Evolutionary conservation across 1,140 invertebrate genomes (phyloP), one percentile per base, ranked within the genome.

Genomic region (Brachionus manjavacas): DNA sequence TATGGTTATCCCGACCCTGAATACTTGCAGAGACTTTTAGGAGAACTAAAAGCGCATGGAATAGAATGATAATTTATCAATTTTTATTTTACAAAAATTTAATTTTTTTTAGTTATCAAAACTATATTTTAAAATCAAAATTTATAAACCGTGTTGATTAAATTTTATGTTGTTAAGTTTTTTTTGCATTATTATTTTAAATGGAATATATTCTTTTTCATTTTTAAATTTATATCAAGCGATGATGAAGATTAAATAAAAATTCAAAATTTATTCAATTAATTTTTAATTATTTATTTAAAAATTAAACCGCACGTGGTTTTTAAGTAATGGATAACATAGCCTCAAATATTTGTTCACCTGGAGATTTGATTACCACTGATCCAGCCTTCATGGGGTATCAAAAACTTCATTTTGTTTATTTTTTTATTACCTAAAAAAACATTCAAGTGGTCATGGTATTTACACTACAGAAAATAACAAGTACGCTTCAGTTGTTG

Each of bases 401-500:
- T 0, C 12, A 14, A 35, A n/a, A 9, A 41, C 8, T 23, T 28
- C 11, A 35, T 16, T 39, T 31, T 20, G n/a, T 25, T 16, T 20
- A 31, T 25, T 16, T 68, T n/a, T 12, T n/a, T 68, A 6, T 16
- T 83, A 66, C 20, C 41, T n/a, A n/a, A 43, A 83, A 9, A 16
- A 43, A 12, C 11, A 23, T 43, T 79, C 11, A 25, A 84, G 96
- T 88, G 97, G 97, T 7, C 97, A 99, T 92, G 97, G 97, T 55
- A 99, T 97, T 0, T 98, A 96, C 87, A 91, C 93, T 60, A 90
- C 86, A 12, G 84, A 79, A 35, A 74, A 43, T 41, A 88, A 88
- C 78, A 92, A 94, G 83, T 94, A 94, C 60, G 93, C 97, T 4
- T 97, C 96, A 3, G 95, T 99, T 1, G 95, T 96, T 85, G 97